Percentiles rank a stretch among this genome's conserved stretches.
Conservation (phyloP, 2,888 invertebrate species). For the Melanotus villosus region DNA sequence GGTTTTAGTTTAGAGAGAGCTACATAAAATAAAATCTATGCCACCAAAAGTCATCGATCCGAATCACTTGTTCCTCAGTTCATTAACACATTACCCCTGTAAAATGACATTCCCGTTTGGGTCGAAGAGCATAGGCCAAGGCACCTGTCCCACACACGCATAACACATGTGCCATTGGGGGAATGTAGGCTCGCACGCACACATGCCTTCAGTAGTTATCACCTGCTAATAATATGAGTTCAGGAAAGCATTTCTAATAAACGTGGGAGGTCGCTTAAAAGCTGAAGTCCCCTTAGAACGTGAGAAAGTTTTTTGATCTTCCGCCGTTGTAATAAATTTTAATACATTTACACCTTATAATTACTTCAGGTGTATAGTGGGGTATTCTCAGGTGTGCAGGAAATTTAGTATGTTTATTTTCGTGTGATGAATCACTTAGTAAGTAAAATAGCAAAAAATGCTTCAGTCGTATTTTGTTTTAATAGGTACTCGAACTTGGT, state of each 20-base stretch:
- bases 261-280: slow-evolving; percentile 8
- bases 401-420: no score
- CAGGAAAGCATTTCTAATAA: slow-evolving; percentile 5
- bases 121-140: slow-evolving; percentile 29
- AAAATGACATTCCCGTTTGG: slow-evolving; percentile 15
- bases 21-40: no score
- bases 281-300: no score
- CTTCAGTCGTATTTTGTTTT: no score
- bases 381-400: no score
- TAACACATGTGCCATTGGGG: slow-evolving; percentile 22
- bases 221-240: slow-evolving; percentile 22
- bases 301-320: neutral
- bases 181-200: slow-evolving; percentile 2
- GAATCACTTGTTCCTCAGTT: slow-evolving; percentile 16
- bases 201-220: slow-evolving; percentile 26
- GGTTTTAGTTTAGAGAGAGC: no score
- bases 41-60: slow-evolving; percentile 3
- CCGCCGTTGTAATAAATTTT: neutral
- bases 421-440: no score
- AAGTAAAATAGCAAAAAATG: no score
- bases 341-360: neutral
- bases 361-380: no score
- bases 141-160: slow-evolving; percentile 35
- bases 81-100: slow-evolving; percentile 28
- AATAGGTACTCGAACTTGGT: no score